Evolutionary conservation across 2,797 vertebrate species (phyloP).

Genomic region (Cyprinella venusta): DNA sequence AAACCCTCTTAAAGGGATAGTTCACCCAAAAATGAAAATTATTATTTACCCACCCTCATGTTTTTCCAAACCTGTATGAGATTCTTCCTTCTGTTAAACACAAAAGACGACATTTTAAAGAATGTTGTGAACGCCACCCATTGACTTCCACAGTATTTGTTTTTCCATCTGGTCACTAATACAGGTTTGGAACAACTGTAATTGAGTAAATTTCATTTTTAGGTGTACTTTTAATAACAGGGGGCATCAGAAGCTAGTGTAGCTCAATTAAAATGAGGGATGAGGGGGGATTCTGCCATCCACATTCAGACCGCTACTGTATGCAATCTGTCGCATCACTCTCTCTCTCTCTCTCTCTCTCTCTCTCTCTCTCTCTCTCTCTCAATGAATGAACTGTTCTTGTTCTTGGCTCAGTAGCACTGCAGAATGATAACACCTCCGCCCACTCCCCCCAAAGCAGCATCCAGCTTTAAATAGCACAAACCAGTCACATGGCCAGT

Average conservation of each 20-base stretch:
- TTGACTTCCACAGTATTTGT: too few relatives aligned
- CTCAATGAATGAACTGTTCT: constrained; percentile 43
- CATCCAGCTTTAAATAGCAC: constrained; percentile 71
- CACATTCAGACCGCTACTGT: constrained; percentile 65
- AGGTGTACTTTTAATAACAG: too few relatives aligned
- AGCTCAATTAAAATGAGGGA: constrained; percentile 56
- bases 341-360: constrained; percentile 46
- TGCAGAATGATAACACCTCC: constrained; percentile 66
- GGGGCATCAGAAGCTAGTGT: background rate
- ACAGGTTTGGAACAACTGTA: too few relatives aligned
- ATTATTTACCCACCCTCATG: too few relatives aligned
- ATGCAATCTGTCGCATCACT: constrained; percentile 76
- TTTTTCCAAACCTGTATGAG: too few relatives aligned
- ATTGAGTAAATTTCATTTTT: too few relatives aligned
- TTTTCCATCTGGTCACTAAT: too few relatives aligned
- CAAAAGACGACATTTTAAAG: too few relatives aligned
- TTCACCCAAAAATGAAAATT: too few relatives aligned
- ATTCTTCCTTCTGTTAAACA: too few relatives aligned
- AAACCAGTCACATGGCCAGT: constrained; percentile 70
- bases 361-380: constrained; percentile 50
- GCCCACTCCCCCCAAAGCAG: constrained; percentile 64
- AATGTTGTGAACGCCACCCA: too few relatives aligned
- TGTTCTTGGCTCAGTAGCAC: constrained; percentile 57
- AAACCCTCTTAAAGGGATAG: background rate
- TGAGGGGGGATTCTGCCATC: constrained; percentile 64